phyloP scores from a whole-genome alignment of 1,140 invertebrate species.

The Amyelois transitella region DNA sequence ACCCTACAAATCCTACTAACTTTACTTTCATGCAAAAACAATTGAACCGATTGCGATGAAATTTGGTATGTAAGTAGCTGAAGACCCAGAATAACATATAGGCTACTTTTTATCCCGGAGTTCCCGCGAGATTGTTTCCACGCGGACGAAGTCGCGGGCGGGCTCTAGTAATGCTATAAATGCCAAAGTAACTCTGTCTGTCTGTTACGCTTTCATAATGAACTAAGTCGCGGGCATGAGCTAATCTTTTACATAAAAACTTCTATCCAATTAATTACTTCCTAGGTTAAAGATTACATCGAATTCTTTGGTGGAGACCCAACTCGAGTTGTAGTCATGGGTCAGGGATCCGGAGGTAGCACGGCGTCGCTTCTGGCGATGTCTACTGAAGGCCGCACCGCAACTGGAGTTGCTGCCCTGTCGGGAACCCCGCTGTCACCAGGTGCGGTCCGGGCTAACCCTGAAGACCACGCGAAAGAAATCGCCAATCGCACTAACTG shows the following conservation, averaged over 20 bases:
- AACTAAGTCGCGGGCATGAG: no score
- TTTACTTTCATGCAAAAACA: no score
- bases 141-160: no score
- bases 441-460: slow-evolving; percentile 77
- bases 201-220: background rate
- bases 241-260: no score
- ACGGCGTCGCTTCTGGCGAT: slow-evolving; percentile 76
- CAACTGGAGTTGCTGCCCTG: slow-evolving; percentile 79
- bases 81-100: no score
- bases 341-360: slow-evolving; percentile 82
- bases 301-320: slow-evolving; percentile 83
- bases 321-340: slow-evolving; percentile 78
- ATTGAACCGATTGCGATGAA: no score
- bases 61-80: no score
- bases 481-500: slow-evolving; percentile 76
- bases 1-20: no score
- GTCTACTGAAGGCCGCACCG: slow-evolving; percentile 59
- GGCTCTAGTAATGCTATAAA: no score
- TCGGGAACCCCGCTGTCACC: slow-evolving; percentile 80
- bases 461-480: slow-evolving; percentile 63
- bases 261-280: background rate
- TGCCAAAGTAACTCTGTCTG: no score
- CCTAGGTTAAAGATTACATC: slow-evolving; percentile 79
- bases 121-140: no score
- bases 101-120: no score